These are phyloP conservation scores for Trichopoda pennipes DNA, from an alignment of 2,888 invertebrate genomes.

Conservation along the genomic window DNA sequence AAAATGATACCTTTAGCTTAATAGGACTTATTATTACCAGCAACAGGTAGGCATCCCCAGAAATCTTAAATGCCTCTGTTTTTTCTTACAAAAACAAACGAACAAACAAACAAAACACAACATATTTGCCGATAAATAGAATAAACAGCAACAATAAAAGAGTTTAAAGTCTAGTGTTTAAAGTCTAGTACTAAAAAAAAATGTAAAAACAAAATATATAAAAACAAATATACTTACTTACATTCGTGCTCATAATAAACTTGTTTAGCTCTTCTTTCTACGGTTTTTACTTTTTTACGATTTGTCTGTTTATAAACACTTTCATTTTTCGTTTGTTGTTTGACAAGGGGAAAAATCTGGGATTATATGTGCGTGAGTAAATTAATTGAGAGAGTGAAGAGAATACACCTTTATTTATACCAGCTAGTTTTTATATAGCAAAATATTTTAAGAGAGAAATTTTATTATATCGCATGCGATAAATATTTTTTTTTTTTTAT, in stretches of 20 bases:
- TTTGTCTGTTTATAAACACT: neutral
- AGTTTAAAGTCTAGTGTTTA: slow-evolving; percentile 3
- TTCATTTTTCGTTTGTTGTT: slow-evolving; percentile 1
- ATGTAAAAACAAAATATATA: neutral
- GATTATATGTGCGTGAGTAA: slow-evolving; percentile 55
- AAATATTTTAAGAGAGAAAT: neutral
- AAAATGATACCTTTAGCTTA: slow-evolving; percentile 52
- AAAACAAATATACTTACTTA: neutral
- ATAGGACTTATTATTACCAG: slow-evolving; percentile 72
- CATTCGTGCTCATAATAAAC: slow-evolving; percentile 39
- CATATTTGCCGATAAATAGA: slow-evolving; percentile 23
- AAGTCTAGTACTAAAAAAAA: neutral
- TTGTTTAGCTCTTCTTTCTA: slow-evolving; percentile 16
- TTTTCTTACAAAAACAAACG: slow-evolving; percentile 24
- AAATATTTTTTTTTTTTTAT: neutral
- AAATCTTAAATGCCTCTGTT: slow-evolving; percentile 46
- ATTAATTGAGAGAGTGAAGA: slow-evolving; percentile 1
- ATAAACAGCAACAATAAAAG: slow-evolving; percentile 25
- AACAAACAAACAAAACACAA: slow-evolving; percentile 22
- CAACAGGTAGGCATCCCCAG: slow-evolving; percentile 76
- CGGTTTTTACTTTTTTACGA: slow-evolving; percentile 17
- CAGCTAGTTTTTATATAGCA: neutral
- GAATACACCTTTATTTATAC: neutral
- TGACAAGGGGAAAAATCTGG: slow-evolving; percentile 51
- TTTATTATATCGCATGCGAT: slow-evolving; percentile 45